These are phyloP conservation scores for Phalanger gymnotis DNA, from an alignment of 2,797 vertebrate genomes.

Conservation along the genomic window DNA sequence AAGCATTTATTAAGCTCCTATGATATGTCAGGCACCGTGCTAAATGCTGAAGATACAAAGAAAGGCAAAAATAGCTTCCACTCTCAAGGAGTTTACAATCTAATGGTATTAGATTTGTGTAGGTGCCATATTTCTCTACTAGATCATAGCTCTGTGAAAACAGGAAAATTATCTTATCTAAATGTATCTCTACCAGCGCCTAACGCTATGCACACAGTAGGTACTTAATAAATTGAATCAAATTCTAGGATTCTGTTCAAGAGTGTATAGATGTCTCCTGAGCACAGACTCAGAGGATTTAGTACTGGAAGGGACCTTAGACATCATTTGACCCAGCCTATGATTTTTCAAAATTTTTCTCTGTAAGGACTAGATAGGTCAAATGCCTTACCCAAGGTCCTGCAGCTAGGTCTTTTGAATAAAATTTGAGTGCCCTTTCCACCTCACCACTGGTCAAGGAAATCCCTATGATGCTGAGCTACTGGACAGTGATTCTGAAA, in stretches of 20 bases:
- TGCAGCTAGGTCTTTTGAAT: neutral
- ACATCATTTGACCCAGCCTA: neutral
- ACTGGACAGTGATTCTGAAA: neutral
- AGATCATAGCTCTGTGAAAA: neutral
- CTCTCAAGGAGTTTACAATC: neutral
- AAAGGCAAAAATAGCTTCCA: neutral
- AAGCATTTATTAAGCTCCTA: neutral
- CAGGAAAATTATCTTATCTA: no score
- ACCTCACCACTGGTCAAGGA: neutral
- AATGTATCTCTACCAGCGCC: no score
- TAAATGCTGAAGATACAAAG: neutral
- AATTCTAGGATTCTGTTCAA: neutral
- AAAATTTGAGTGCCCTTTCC: neutral
- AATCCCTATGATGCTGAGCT: neutral
- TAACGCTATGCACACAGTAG: neutral
- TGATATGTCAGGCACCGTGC: no score
- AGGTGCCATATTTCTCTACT: neutral
- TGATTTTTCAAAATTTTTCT: constrained; percentile 28
- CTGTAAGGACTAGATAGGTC: neutral
- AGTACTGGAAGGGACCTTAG: neutral
- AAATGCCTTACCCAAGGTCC: neutral
- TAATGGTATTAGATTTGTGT: neutral
- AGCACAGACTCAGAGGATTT: neutral
- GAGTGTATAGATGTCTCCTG: neutral
- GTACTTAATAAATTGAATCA: neutral